These are phyloP conservation scores for Lethrus apterus DNA, from an alignment of 1,140 invertebrate species.

Conservation along the genomic window DNA sequence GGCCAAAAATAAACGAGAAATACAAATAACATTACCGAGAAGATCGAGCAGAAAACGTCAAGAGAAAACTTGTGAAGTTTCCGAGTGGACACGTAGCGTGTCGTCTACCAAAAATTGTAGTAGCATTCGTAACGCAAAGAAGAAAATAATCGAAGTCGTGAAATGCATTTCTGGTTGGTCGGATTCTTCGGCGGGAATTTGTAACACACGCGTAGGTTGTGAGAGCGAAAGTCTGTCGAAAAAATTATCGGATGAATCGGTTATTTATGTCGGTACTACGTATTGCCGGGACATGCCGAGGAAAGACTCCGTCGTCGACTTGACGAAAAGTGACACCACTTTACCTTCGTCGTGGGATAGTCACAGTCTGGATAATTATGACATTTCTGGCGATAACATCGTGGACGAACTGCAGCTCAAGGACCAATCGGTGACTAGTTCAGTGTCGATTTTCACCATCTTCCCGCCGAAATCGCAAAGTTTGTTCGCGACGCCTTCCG, in stretches of 20 bases:
- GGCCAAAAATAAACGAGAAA: no score
- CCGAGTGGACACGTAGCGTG: no score
- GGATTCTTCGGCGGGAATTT: no score
- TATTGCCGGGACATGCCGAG: neutral
- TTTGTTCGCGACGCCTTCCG: constrained; percentile 3
- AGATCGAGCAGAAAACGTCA: no score
- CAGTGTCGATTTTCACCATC: constrained; percentile 9
- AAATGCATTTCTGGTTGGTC: no score
- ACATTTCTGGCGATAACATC: constrained; percentile 7
- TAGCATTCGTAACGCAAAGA: no score
- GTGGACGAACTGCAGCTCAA: constrained; percentile 4
- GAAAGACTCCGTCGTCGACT: constrained; percentile 1
- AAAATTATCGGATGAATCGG: neutral
- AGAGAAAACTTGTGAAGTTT: no score
- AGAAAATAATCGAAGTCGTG: no score
- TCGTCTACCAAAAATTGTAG: no score
- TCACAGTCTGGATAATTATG: neutral
- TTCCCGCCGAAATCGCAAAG: constrained; percentile 7
- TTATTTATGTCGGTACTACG: constrained; percentile 7
- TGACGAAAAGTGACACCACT: constrained; percentile 7
- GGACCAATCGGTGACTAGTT: constrained; percentile 2
- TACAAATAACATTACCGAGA: no score
- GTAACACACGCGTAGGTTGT: no score
- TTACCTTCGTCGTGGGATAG: neutral
- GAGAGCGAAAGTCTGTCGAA: no score